Evolutionary conservation across 2,113 vertebrate genomes (phyloP).

Genomic region (Numida meleagris): DNA sequence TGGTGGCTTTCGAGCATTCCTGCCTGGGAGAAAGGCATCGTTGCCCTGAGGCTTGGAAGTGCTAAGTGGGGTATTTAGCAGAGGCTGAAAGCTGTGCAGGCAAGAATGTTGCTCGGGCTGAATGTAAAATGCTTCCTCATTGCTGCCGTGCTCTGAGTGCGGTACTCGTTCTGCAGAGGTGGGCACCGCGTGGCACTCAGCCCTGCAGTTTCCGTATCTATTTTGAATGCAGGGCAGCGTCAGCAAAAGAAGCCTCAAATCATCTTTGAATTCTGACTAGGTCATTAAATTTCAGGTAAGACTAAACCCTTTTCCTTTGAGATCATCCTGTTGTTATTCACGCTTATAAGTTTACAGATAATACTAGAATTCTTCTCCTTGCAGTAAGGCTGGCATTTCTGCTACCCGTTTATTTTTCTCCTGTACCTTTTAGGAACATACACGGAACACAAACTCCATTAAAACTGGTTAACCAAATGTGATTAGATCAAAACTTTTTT

Average conservation of each 20-base stretch:
- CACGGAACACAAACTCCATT: background rate
- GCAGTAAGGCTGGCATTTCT: background rate
- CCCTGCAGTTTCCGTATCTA: background rate
- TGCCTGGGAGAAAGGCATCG: background rate
- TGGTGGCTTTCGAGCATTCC: background rate
- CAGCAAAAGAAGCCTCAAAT: background rate
- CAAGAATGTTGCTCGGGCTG: background rate
- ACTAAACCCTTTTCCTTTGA: background rate
- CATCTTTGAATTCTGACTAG: background rate
- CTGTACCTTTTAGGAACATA: background rate
- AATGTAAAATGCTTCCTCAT: background rate
- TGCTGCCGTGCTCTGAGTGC: background rate
- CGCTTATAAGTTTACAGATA: background rate
- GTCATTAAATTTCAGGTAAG: background rate
- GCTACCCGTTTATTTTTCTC: background rate
- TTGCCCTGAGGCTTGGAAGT: background rate
- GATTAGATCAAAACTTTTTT: constrained; percentile 39
- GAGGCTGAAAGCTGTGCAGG: rapidly evolving
- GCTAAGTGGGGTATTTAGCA: background rate
- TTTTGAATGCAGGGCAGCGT: background rate
- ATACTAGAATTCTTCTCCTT: background rate
- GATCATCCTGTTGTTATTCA: background rate
- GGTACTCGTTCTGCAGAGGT: background rate
- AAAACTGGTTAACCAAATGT: background rate
- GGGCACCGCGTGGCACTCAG: background rate